Evolutionary conservation across 1,140 invertebrate genomes (phyloP).

Genomic region (Drosophila quadrilineata): DNA sequence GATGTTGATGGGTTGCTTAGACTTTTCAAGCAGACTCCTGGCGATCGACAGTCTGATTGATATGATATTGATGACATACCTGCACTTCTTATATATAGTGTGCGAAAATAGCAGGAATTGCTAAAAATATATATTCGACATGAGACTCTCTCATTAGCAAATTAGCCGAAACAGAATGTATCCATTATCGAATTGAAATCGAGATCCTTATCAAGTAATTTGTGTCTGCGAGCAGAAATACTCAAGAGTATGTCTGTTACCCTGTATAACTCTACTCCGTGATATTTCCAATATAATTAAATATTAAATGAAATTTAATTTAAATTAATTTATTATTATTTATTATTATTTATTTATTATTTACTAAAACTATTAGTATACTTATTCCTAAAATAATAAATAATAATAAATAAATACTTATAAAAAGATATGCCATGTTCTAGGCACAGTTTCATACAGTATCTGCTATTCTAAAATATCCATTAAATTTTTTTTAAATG

Average conservation of each 20-base stretch:
- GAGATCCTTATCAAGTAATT: constrained; percentile 38
- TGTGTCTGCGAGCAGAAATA: too few species aligned
- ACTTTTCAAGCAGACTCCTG: constrained; percentile 17
- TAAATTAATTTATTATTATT: neutral
- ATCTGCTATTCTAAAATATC: too few species aligned
- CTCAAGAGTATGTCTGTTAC: neutral
- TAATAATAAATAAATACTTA: too few species aligned
- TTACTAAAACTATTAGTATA: neutral
- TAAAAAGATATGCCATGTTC: too few species aligned
- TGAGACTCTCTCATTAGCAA: constrained; percentile 36
- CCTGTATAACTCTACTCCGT: neutral
- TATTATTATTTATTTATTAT: neutral
- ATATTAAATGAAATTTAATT: neutral
- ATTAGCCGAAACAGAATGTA: constrained; percentile 28
- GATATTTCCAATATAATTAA: neutral
- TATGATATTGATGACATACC: neutral
- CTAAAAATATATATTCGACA: constrained; percentile 31
- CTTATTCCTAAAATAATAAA: neutral
- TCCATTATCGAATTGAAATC: constrained; percentile 29
- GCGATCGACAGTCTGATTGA: constrained; percentile 23
- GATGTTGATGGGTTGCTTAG: constrained; percentile 1
- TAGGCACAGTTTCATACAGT: too few species aligned
- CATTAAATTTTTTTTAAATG: too few species aligned
- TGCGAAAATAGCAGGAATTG: constrained; percentile 1
- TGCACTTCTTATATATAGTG: constrained; percentile 32